These are phyloP conservation scores for Tonatia bakeri DNA, from an alignment of 2,113 vertebrate genomes.

Conservation along the genomic window DNA sequence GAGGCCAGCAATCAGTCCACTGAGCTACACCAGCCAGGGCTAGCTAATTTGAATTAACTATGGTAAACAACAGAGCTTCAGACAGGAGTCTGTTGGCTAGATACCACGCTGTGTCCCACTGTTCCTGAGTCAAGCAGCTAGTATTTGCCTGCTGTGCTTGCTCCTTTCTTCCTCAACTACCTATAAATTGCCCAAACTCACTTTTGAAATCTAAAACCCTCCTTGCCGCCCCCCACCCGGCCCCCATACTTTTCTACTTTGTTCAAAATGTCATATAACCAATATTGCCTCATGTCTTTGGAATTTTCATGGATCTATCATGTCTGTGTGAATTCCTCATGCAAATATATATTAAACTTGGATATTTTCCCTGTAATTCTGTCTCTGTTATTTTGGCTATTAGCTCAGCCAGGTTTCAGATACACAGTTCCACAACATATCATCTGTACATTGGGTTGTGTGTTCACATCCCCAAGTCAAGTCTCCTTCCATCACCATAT, in stretches of 20 bases:
- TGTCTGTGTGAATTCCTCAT: neutral
- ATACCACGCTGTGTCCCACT: neutral
- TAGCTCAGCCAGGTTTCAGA: neutral
- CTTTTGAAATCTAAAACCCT: neutral
- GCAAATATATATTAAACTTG: neutral
- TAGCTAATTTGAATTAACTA: neutral
- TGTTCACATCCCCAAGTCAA: neutral
- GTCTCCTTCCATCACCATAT: neutral
- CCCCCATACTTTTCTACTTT: neutral
- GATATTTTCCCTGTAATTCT: neutral
- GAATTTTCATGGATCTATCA: neutral
- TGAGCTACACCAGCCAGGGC: too few relatives aligned
- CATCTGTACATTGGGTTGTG: neutral
- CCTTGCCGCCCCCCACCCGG: accelerated
- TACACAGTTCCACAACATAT: neutral
- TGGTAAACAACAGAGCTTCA: neutral
- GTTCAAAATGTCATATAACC: neutral
- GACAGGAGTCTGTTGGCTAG: neutral
- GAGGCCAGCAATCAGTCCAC: too few relatives aligned
- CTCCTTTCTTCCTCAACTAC: neutral
- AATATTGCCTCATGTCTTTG: neutral
- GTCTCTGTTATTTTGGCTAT: neutral
- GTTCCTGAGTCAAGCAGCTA: neutral
- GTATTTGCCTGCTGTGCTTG: neutral
- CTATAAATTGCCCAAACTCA: neutral